Base-by-base conservation (phyloP, 2,888 invertebrate genomes). In the Nymphalis polychloros region DNA sequence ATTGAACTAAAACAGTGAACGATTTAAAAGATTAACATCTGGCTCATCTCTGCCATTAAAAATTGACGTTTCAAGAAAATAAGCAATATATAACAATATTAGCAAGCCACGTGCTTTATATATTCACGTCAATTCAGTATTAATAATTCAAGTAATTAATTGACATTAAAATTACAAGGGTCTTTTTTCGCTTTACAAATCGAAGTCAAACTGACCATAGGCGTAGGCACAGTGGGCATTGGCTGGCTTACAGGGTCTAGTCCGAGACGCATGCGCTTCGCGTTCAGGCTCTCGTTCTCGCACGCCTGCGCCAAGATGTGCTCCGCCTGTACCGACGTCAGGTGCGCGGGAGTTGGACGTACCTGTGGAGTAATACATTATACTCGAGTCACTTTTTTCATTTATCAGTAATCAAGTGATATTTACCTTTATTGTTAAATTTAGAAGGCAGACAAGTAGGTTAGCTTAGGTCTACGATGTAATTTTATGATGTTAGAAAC, bases 201-300 rank as follows among this genome's bases (percentile, higher is more conserved):
- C 57, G 57, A 57, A 57, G 57, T 57, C 57, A 65, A 67, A 81
- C 84, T 84, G 74, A 91, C 93, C 90, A 91, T 92, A 23, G 94
- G 93, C 73, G 95, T 95, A 72, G 95, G 95, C 79, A 95, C 93
- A 72, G 95, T 93, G 75, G 96, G 97, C 95, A 97, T 95, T 63
- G 97, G 97, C 91, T 97, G 97, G 84, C 97, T 97, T 80, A 98
- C 97, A 57, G 98, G 98, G 86, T 98, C 98, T 78, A 98, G 94
- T 62, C 98, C 98, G 84, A 98, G 94, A 76, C 98, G 95, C 98
- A 98, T 98, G 83, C 98, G 95, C 93, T 98, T 98, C 71, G 98
- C 98, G 90, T 98, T 98, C 90, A 98, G 96, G 90, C 97, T 97
- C 93, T 98, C 98, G 87, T 98, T 98, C 93, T 98, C 98, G 90